These are phyloP conservation scores for Heliconius melpomene DNA, from an alignment of 1,140 invertebrate genomes.

Conservation along the genomic window DNA sequence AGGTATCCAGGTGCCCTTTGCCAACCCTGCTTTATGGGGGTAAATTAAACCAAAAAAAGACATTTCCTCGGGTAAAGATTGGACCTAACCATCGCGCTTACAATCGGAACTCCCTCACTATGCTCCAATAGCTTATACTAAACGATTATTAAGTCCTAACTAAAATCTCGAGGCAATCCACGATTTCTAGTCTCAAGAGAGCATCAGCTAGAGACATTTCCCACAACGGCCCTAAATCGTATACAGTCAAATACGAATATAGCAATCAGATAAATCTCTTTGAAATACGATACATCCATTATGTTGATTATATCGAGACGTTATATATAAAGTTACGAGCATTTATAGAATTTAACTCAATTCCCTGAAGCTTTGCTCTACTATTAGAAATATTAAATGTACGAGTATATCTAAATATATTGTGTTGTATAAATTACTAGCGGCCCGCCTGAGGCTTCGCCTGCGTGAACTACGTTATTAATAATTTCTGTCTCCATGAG, in stretches of 20 bases:
- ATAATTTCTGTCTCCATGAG: no score
- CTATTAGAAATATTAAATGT: not conserved
- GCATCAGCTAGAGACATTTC: conserved; percentile 2
- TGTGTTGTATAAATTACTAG: not conserved
- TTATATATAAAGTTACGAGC: not conserved
- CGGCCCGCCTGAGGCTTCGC: no score
- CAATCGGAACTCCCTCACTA: not conserved
- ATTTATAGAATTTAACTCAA: conserved; percentile 3
- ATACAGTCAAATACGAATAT: not conserved
- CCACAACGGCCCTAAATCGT: not conserved
- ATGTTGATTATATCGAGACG: not conserved
- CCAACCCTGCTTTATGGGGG: no score
- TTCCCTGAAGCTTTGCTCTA: not conserved
- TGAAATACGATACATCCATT: conserved; percentile 10
- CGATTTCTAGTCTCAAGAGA: not conserved
- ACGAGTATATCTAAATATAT: not conserved
- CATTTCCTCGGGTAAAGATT: not conserved
- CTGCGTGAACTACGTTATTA: not conserved
- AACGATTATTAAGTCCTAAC: not conserved
- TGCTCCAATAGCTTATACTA: not conserved
- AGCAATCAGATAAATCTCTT: conserved; percentile 2
- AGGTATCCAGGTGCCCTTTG: no score
- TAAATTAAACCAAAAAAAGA: no score
- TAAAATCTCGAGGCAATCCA: not conserved
- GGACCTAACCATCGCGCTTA: not conserved